Conservation (phyloP, 1,140 invertebrate species). For the Anoplophora glabripennis region DNA sequence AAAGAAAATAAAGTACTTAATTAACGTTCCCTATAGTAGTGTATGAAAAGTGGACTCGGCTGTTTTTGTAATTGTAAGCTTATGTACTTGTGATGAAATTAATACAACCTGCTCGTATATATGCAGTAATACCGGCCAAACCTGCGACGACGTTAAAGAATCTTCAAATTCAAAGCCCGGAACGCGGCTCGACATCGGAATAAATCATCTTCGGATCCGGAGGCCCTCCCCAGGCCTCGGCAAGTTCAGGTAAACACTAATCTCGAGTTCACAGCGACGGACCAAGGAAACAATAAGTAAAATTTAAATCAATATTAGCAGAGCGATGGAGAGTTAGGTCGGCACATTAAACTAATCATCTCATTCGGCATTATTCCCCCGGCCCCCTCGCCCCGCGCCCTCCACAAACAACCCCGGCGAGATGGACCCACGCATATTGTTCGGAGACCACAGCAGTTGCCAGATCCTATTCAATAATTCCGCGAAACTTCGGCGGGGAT, state of each 20-base stretch:
- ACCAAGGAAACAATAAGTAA: constrained; percentile 34
- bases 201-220: not conserved
- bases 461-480: no score
- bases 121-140: no score
- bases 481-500: no score
- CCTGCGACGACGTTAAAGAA: no score
- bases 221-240: not conserved
- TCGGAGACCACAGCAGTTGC: not conserved
- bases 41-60: no score
- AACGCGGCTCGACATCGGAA: not conserved
- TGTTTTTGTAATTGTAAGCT: no score
- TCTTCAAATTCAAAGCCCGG: no score
- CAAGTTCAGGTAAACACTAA: constrained; percentile 10
- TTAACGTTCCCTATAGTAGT: no score
- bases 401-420: constrained; percentile 25
- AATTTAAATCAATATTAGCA: constrained; percentile 40
- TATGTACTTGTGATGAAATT: no score
- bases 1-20: no score
- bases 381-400: constrained; percentile 14
- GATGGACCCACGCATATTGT: constrained; percentile 28
- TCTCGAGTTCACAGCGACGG: not conserved
- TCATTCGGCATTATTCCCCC: constrained; percentile 36
- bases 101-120: no score
- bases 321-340: constrained; percentile 23
- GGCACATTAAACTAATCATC: constrained; percentile 40